Evolutionary conservation across 2,888 invertebrate species (phyloP), one percentile per base, ranked within the genome.

Genomic region (Lagria hirta): DNA sequence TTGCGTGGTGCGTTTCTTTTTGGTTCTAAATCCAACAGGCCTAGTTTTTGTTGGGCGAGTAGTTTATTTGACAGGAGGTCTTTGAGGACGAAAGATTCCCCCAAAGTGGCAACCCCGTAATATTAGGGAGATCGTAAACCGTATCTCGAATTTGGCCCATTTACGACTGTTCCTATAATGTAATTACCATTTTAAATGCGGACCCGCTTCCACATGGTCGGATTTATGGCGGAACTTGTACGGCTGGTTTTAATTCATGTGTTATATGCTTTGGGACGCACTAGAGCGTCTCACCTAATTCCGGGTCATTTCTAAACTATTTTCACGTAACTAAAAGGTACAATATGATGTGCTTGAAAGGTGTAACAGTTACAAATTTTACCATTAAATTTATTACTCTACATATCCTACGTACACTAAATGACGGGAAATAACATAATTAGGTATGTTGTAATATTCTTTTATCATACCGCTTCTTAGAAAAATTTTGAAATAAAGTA

Each of bases 31-130:
- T 51, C 38, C 50, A 51, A 45, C n/a, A n/a, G 49, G 35, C 21
- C 50, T 43, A 52, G 55, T 54, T 58, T 58, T 58, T 58, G 57
- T 54, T 47, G 48, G 50, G 50, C 46, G 52, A 49, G 51, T 58
- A 51, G 54, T 58, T 58, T 57, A 58, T 58, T 58, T 55, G 58
- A 58, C 56, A 54, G 49, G 50, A 51, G 51, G 50, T 52, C 54
- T 53, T 52, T 49, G 48, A 48, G 40, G 43, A 40, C 49, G 44
- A 35, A 32, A 40, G 38, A 52, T 47, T 49, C 52, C 49, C 50
- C 49, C 45, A 43, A n/a, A 48, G 36, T 41, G 38, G 24, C 41
- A 38, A 41, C 33, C 33, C 40, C 23, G 28, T 27, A 41, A 46
- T 46, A 46, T 35, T 45, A 45, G 29, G n/a, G n/a, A 20, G 28